Evolutionary conservation across 37 sponge, comb jelly and placozoan species (phyloP), one percentile per base, ranked within the genome.

Genomic region (Beroe forskalii): DNA sequence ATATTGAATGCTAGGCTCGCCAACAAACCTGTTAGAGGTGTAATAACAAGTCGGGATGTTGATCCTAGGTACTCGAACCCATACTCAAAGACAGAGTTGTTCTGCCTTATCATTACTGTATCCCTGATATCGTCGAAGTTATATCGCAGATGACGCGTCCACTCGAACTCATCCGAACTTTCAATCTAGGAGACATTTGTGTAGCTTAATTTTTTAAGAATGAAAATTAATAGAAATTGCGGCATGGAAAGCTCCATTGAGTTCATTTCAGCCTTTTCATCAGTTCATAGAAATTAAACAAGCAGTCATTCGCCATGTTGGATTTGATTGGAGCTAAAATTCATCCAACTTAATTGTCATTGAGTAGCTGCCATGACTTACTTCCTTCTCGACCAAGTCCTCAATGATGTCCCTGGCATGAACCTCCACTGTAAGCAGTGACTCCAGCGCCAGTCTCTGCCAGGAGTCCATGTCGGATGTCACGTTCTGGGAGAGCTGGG

Each of bases 21-120:
- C 20, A 25, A 27, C 76, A 9, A 14, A 80, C 86, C 86, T 36
- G 95, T 92, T 32, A 95, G 95, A 6, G 95, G 95, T 2, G 95
- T 95, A 25, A 95, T 40, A 0, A 95, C 95, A 28, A 95, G 93
- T 32, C 95, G 92, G 32, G 93, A 60, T 0, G 92, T 66, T 37
- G 93, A 94, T 0, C 95, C 95, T 24, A 95, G 67, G 63, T 93
- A 95, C 63, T 95, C 95, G 55, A 90, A 91, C 62, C 94, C 93
- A 89, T 95, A 95, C 40, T 48, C 89, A 42, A 95, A 92, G 12
- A 62, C 62, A n/a, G 93, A 66, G 62, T 90, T 62, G 39, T 55
- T 62, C 93, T 95, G 95, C 32, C 86, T 41, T 12, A 80, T 44
- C 86, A 80, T 80, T 3, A 80, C 86, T 44, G 86, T 80, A 24